phyloP scores from a whole-genome alignment of 2,113 vertebrate genomes.

The Phoenicopterus ruber region DNA sequence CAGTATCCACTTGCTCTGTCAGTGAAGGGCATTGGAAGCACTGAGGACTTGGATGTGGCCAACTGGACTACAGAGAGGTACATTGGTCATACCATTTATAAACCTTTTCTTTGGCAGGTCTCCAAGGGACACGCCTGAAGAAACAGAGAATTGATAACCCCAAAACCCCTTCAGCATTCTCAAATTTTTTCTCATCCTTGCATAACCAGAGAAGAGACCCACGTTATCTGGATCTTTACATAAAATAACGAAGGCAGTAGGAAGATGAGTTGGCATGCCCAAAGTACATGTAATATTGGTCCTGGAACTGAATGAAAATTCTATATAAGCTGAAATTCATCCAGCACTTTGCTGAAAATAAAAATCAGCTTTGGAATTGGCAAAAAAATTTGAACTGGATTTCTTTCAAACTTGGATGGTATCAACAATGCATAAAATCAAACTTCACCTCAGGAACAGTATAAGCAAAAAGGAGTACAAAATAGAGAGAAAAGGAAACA shows the following conservation, averaged over 20 bases:
- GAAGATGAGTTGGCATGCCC: not conserved
- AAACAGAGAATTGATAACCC: not conserved
- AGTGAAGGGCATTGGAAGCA: not conserved
- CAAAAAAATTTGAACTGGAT: not conserved
- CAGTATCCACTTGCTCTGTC: not conserved
- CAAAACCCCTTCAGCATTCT: not conserved
- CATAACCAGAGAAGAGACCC: not conserved
- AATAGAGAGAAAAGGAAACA: not conserved
- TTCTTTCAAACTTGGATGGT: not conserved
- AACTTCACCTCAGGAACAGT: not conserved
- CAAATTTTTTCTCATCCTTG: not conserved
- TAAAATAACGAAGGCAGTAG: not conserved
- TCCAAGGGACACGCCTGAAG: not conserved
- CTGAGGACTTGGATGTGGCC: too few relatives aligned
- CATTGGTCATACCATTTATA: accelerated
- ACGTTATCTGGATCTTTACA: not conserved
- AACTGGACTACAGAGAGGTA: not conserved
- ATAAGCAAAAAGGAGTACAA: not conserved
- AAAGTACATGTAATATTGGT: not conserved
- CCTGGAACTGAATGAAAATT: not conserved
- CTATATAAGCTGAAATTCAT: not conserved
- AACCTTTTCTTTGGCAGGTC: not conserved
- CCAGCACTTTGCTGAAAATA: not conserved
- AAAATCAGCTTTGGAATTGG: not conserved
- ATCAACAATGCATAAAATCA: not conserved